phyloP scores from a whole-genome alignment of 2,888 invertebrate genomes.

The Odontocolon sp. region DNA sequence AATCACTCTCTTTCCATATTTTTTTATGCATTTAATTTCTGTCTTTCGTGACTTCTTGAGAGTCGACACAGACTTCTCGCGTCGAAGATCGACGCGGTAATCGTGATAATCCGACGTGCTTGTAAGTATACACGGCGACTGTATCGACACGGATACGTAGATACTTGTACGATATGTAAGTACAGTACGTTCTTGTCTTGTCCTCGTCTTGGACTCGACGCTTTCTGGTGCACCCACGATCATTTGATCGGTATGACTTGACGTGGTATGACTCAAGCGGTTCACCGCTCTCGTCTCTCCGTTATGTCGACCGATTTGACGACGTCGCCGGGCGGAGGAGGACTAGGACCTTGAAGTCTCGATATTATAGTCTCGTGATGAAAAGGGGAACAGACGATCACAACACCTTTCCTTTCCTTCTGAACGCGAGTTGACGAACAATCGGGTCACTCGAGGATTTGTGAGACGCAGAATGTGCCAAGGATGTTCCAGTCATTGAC shows the following conservation, averaged over 20 bases:
- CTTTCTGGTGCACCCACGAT: constrained; percentile 1
- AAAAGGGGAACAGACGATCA: not conserved
- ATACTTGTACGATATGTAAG: constrained; percentile 6
- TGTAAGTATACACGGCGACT: constrained; percentile 1
- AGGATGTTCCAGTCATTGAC: not conserved
- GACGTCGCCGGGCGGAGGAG: too few species aligned
- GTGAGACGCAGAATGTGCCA: not conserved
- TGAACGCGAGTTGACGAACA: not conserved
- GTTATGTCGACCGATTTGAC: constrained; percentile 17
- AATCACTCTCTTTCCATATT: not conserved
- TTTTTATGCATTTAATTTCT: not conserved
- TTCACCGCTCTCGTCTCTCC: constrained; percentile 2
- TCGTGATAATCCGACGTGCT: constrained; percentile 4
- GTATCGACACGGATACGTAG: constrained; percentile 4
- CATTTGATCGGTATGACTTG: too few species aligned
- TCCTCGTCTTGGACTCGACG: too few species aligned
- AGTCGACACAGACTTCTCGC: constrained; percentile 3
- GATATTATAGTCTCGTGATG: not conserved
- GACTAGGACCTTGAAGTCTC: constrained; percentile 1
- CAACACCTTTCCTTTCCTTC: constrained; percentile 8
- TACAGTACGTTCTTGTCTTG: constrained; percentile 18
- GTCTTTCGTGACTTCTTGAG: not conserved
- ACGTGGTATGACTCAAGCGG: not conserved
- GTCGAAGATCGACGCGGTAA: constrained; percentile 48
- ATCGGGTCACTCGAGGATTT: not conserved